A percentile compares a stretch with the other conserved stretches of the same genome.
phyloP scores from a whole-genome alignment of 2,888 invertebrate genomes.

The Lasioglossum villosulum region DNA sequence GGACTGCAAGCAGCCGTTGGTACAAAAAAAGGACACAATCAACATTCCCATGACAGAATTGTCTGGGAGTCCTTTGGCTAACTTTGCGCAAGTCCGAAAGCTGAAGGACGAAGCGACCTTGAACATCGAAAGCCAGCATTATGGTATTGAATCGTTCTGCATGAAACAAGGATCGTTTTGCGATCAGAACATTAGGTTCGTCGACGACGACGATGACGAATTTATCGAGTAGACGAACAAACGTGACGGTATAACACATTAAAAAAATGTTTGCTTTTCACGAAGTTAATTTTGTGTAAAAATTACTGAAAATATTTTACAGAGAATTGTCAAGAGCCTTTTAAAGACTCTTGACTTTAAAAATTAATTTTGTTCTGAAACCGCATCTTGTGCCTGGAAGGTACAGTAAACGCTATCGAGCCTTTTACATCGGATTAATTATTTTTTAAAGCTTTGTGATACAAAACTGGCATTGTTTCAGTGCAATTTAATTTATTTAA shows the following conservation, averaged over 20 bases:
- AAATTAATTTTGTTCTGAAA: not conserved
- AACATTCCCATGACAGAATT: constrained; percentile 80
- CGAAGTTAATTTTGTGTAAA: not conserved
- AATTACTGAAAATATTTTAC: not conserved
- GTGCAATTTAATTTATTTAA: not conserved
- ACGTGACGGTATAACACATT: not conserved
- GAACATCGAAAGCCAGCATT: constrained; percentile 77
- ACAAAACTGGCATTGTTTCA: not conserved
- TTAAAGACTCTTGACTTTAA: not conserved
- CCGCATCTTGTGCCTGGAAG: too few species aligned
- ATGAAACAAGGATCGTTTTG: constrained; percentile 77
- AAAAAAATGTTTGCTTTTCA: not conserved
- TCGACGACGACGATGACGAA: constrained; percentile 81
- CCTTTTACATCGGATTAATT: not conserved
- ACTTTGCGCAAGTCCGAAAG: constrained; percentile 74
- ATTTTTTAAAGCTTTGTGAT: not conserved
- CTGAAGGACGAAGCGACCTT: constrained; percentile 67
- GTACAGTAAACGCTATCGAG: too few species aligned
- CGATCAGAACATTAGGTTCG: constrained; percentile 80
- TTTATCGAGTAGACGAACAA: constrained; percentile 70
- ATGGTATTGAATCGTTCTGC: constrained; percentile 76
- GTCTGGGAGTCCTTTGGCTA: constrained; percentile 70
- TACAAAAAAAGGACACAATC: constrained; percentile 56
- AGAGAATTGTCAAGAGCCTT: not conserved
- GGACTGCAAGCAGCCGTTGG: constrained; percentile 52